These are phyloP conservation scores for Pongo pygmaeus DNA, from an alignment of 2,113 vertebrate genomes.

Conservation along the genomic window DNA sequence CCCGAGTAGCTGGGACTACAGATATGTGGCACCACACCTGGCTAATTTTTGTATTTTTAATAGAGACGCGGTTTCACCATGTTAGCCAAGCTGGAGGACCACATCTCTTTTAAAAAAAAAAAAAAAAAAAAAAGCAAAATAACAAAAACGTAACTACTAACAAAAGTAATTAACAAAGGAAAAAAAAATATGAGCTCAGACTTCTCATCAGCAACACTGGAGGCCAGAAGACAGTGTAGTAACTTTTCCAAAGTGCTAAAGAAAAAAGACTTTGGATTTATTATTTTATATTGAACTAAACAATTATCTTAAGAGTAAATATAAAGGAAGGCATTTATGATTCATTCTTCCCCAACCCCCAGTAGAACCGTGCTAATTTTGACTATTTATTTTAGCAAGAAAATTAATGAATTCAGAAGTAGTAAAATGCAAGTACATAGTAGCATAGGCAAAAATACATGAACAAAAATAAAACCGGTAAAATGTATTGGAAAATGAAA, in stretches of 20 bases:
- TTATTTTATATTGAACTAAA: conserved; percentile 25
- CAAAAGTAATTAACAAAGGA: background rate
- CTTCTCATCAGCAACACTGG: background rate
- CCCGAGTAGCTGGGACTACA: too few species aligned
- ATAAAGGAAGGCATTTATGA: background rate
- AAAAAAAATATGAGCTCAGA: background rate
- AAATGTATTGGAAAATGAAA: conserved; percentile 23
- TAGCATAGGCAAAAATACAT: background rate
- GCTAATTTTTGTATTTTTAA: too few species aligned
- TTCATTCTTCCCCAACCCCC: background rate
- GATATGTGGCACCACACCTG: too few species aligned
- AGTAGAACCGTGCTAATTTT: background rate
- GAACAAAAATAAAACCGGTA: conserved; percentile 11
- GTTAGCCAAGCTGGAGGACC: too few species aligned
- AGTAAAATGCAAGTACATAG: conserved; percentile 6
- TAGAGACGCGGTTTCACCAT: too few species aligned
- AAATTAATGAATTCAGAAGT: conserved; percentile 39
- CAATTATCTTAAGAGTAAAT: conserved; percentile 5
- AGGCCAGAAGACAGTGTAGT: background rate
- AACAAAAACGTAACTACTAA: background rate
- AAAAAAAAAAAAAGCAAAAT: background rate
- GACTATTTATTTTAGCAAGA: conserved; percentile 44
- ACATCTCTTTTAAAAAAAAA: too few species aligned
- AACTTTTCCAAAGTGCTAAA: background rate
- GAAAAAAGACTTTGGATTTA: background rate